Base-by-base conservation (phyloP, 2,113 vertebrate genomes). In the Micronycteris hirsuta region DNA sequence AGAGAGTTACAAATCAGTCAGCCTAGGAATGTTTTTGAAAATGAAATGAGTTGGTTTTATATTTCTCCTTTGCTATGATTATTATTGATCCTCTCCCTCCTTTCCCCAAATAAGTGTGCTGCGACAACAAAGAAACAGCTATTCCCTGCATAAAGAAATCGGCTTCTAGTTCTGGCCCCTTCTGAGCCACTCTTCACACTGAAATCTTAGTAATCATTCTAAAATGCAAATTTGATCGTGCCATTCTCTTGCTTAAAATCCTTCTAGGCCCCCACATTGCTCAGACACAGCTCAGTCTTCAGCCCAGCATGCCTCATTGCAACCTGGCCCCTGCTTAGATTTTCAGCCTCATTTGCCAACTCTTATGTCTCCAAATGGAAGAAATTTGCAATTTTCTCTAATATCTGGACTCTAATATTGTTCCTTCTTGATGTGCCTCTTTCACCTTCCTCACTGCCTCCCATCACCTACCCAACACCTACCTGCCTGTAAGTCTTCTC, bases 1-100 rank as follows among this genome's bases (percentile, higher is more conserved):
- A 81, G 87, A 31, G 70, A 91, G 86, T 45, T 89, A 86, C 91
- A 74, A 89, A 91, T 96, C 93, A 85, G 63, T 94, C 14, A 10
- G 74, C 82, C 7, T 54, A 71, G 68, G 45, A 63, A 61, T 89
- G 93, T 74, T 83, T 94, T 68, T 95, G 49, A 77, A 94, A 92
- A 80, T 88, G 68, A 91, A 89, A 92, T 68, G 81, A 96, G 65
- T 41, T 71, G 28, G 31, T 33, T 92, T 94, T 56, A 33, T 52
- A n/a, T 61, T 86, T 95, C 31, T 91, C 41, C 20, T 88, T 78
- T 77, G 58, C 20, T 68, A 76, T 6, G 28, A 87, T 90, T 91
- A 73, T 73, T 74, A 93, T 63, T 68, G 61, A 95, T 93, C 8
- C 36, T 54, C 86, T 54, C 24, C 22, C 19, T 2, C 5, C 15